Base-by-base conservation (phyloP, 2,113 vertebrate species). In the Stictonetta naevosa region DNA sequence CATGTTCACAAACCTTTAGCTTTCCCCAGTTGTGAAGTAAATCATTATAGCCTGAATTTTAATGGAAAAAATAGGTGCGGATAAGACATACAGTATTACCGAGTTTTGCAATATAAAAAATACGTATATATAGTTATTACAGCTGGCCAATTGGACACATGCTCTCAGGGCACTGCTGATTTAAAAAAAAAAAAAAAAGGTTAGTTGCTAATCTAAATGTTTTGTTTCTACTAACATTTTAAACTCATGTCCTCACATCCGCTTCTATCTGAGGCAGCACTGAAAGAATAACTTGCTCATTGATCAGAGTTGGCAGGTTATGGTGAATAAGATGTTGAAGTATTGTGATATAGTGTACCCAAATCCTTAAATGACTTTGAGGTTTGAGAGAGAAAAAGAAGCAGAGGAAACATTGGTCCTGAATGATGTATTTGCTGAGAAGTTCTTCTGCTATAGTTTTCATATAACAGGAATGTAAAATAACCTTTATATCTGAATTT, bases 61-160 rank as follows among this genome's bases (percentile, higher is more conserved):
- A 34, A 16, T 36, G 44, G 62, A 82, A 59, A 73, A 87, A 58
- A 40, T 18, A 63, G 21, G 6, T 12, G 17, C 33, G 33, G 76
- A 44, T 4, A 52, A 79, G 44, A n/a, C 48, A 53, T 13, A 68
- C 25, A 53, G 40, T 83, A 48, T 58, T 59, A 31, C 11, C 8
- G 40, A 0, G 1, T 11, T 74, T 82, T 79, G 36, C 23, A 77
- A 26, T 10, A 3, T 71, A 50, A 50, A 50, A 50, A 50, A 50
- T 5, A 48, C 21, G 20, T 48, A 22, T 46, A 46, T 20, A 20
- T 40, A 29, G 5, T 48, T 90, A 18, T 22, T 58, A 53, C 12
- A 63, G 33, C 25, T 6, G 3, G 14, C 55, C 79, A 53, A 28
- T 6, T 58, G 44, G 29, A 36, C 7, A 1, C 0, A 0, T 59